Base-by-base conservation (phyloP, 2,113 vertebrate species). In the Epinephelus cyanopodus region DNA sequence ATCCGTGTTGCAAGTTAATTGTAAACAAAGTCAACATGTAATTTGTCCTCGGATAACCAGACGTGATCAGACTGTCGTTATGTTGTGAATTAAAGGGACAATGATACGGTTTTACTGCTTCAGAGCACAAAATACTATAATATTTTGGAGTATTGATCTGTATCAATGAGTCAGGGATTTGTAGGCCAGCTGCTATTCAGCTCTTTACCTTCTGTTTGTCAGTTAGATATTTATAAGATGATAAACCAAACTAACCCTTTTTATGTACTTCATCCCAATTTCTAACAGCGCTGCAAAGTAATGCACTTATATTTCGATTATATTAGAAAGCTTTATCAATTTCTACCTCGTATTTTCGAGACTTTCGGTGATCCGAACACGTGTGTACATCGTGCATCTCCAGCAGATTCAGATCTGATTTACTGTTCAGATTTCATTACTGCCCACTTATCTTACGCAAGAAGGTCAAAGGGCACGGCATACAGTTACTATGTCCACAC, bases 1-100 rank as follows among this genome's bases (percentile, higher is more conserved):
- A 21, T 81, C 71, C 3, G 11, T 47, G 64, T 12, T 58, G 67
- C 15, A 23, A 54, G 73, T 81, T 74, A 71, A 84, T 85, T 68
- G 73, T 50, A 53, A 83, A 82, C 63, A 83, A 72, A 82, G 64
- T 42, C 21, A 82, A 77, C 57, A n/a, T 63, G 42, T 50, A 61
- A 86, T 85, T 83, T 47, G 29, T 61, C 45, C 19, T 4, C 58
- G 37, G 75, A 69, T 75, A 53, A 86, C 82, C 66, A 23, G 42
- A 67, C 60, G 53, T 25, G n/a, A 84, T 88, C 53, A 61, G 52
- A 56, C 15, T 39, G 33, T 56, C 14, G 29, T 52, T 29, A 14
- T 18, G 42, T 25, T 66, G 42, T 18, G 5, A 25, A 47, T 66
- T 48, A 33, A 25, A 6, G 33, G 15, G 33, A 11, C 19, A 17